phyloP scores from a whole-genome alignment of 2,113 vertebrate species.

The Sturnus vulgaris region DNA sequence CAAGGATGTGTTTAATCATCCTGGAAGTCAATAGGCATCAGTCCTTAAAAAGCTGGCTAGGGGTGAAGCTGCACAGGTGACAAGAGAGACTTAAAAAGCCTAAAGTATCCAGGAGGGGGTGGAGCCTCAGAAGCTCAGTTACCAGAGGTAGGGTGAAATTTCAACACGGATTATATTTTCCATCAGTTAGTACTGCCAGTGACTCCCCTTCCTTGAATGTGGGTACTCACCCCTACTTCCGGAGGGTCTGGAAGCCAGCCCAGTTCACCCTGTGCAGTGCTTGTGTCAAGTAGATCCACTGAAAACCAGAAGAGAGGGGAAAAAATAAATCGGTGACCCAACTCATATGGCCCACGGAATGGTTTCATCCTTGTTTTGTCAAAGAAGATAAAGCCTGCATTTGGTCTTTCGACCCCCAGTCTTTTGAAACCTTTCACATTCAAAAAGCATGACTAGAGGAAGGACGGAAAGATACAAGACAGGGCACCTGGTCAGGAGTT shows the following conservation, averaged over 20 bases:
- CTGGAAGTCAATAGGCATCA: background rate
- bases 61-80: background rate
- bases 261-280: constrained; percentile 69
- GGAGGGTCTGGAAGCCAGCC: constrained; percentile 79
- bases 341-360: background rate
- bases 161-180: background rate
- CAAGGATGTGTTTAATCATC: background rate
- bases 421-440: background rate
- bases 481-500: background rate
- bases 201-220: background rate
- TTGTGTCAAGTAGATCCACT: constrained; percentile 78
- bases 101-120: background rate
- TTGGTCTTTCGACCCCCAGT: background rate
- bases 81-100: background rate
- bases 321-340: background rate
- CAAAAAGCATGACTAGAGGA: background rate
- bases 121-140: background rate
- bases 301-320: background rate
- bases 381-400: background rate
- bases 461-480: background rate
- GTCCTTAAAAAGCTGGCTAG: background rate
- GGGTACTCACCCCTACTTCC: constrained; percentile 75
- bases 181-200: background rate
- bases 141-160: background rate
- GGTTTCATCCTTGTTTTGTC: background rate